Evolutionary conservation across 2,888 invertebrate genomes (phyloP), one percentile per base, ranked within the genome.

Genomic region (Acronicta leporina): DNA sequence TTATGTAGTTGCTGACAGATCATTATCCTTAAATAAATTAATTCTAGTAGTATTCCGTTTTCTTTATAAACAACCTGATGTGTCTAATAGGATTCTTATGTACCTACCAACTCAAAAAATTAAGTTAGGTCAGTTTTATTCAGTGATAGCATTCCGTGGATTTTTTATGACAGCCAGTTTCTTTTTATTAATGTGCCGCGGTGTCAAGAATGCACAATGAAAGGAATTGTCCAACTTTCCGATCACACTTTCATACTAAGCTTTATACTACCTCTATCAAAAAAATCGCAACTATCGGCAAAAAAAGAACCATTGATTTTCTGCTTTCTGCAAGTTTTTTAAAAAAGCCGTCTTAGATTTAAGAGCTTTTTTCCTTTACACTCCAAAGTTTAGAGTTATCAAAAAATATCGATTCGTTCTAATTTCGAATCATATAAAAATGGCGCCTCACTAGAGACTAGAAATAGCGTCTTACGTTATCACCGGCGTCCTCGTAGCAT

Each of bases 391-490:
- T 15, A 68, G 14, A 40, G 35, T 44, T n/a, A 56, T 20, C 25
- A 56, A 46, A 56, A 59, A 63, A 27, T 40, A 54, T 61, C 59
- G 46, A 63, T 53, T 58, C 47, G 41, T 46, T 64, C 44, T 52
- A 69, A 68, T 66, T 68, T 54, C 50, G 48, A 68, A 67, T 63
- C 46, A 63, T 51, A 48, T 64, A 62, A 69, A 70, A 48, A 66
- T 59, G 61, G 52, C 47, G 42, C 66, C 9, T 45, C 74, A 54
- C 73, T 73, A 58, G 7, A 7, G 10, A 41, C 62, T 70, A 65
- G 63, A 77, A 82, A 83, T 79, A 80, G 68, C 50, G 43, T 66
- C 57, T 82, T 67, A 81, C 81, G 79, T 83, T 82, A 85, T 82
- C 81, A 62, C 33, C 38, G 38, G 53, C 63, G 69, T 64, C 63